Evolutionary conservation across 2,113 vertebrate genomes (phyloP).

Genomic region (Odontophorus gujanensis): DNA sequence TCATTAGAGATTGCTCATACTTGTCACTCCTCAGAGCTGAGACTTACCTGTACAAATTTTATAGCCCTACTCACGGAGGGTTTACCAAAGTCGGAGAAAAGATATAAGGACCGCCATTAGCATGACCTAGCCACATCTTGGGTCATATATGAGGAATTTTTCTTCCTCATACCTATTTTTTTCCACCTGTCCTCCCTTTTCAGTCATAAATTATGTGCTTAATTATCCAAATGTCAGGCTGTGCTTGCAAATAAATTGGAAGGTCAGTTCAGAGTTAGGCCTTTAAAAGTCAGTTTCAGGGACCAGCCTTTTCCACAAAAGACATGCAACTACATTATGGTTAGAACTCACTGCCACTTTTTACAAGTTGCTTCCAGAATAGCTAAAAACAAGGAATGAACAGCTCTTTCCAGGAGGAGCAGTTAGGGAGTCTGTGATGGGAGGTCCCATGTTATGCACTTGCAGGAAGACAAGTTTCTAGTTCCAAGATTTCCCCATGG

Average conservation of each 20-base stretch:
- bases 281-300: slow-evolving; percentile 25
- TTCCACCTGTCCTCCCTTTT: not conserved
- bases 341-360: not conserved
- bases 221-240: slow-evolving; percentile 54
- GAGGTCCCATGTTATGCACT: not conserved
- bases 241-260: slow-evolving; percentile 22
- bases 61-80: not conserved
- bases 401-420: not conserved
- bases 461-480: not conserved
- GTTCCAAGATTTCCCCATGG: not conserved
- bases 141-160: not conserved
- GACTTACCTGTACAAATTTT: not conserved
- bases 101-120: not conserved
- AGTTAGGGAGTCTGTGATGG: not conserved
- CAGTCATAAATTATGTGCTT: slow-evolving; percentile 43
- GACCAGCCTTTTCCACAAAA: not conserved
- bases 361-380: not conserved
- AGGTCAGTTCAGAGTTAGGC: slow-evolving; percentile 34
- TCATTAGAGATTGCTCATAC: not conserved
- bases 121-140: not conserved
- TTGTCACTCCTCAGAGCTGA: not conserved
- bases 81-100: not conserved
- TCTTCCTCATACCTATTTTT: too few relatives aligned
- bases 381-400: not conserved
- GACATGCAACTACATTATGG: not conserved